Evolutionary conservation across 2,888 invertebrate genomes (phyloP), one percentile per base, ranked within the genome.

Genomic region (Agriopis marginaria): DNA sequence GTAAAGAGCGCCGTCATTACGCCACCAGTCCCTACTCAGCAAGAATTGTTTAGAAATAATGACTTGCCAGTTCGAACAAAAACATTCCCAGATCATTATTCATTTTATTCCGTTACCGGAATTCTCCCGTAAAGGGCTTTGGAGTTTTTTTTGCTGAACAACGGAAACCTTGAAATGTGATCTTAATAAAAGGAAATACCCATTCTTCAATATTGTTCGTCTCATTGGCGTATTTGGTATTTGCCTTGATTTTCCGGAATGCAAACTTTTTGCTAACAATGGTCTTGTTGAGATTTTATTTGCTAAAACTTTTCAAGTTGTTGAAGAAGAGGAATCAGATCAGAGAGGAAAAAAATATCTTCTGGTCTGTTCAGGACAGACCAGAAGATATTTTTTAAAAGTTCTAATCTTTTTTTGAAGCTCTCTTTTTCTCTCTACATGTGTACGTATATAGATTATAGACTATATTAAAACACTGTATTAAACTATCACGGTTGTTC

Each of bases 41-140:
- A 70, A 64, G 72, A 78, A 81, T 77, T 79, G 79, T 83, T 83
- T 82, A 77, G 71, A 66, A 77, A 82, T 81, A 82, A 79, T 84
- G 85, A 85, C 83, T 85, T 75, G 81, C 80, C 68, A 75, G 75
- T 80, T 77, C 66, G 68, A 77, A 81, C 77, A 80, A 82, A 82
- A 77, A 76, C 63, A 76, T 77, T 77, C 71, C 69, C 74, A 71
- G 61, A 74, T 75, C 78, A 79, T 81, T 82, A 80, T 78, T 82
- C 80, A 82, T 80, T 80, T 80, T 77, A 77, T 75, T 75, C 49
- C 70, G 75, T 66, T 54, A 61, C 68, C 60, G 62, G 65, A 66
- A 65, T 64, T 64, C 55, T 61, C 68, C 65, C 54, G 68, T 60
- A 70, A 66, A 47, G 60, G 68, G 55, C 61, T 63, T 55, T 65